phyloP scores from a whole-genome alignment of 2,113 vertebrate genomes.

The Ammodytes marinus region DNA sequence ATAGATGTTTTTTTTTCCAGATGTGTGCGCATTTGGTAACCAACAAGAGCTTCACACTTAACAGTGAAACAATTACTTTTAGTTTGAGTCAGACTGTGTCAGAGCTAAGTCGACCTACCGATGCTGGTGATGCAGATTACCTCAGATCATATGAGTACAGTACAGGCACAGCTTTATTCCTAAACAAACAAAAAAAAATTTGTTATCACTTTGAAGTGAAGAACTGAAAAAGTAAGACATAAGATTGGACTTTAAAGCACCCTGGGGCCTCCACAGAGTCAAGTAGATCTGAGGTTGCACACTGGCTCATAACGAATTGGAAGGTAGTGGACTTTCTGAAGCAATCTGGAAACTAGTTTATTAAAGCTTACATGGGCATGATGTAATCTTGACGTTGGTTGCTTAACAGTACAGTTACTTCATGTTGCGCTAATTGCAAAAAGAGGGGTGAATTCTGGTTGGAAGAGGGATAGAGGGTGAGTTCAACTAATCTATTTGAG shows the following conservation, averaged over 20 bases:
- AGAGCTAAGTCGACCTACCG: too few species aligned
- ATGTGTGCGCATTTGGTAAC: too few species aligned
- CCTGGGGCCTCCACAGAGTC: neutral
- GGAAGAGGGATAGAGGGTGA: constrained; percentile 17
- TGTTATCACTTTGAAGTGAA: neutral
- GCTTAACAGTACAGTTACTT: constrained; percentile 19
- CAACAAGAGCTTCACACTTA: too few species aligned
- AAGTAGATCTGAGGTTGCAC: constrained; percentile 20
- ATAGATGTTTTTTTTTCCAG: too few species aligned
- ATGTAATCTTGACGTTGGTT: constrained; percentile 17
- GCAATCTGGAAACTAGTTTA: neutral
- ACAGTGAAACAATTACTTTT: too few species aligned
- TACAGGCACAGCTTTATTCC: too few species aligned
- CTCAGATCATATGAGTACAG: too few species aligned
- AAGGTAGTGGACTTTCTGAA: constrained; percentile 20
- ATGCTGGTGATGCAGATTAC: too few species aligned
- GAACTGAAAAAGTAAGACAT: neutral
- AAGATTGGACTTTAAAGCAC: neutral
- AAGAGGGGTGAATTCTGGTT: constrained; percentile 18
- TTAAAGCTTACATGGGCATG: constrained; percentile 6
- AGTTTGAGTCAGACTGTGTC: too few species aligned
- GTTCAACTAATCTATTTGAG: constrained; percentile 46
- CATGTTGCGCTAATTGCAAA: constrained; percentile 52
- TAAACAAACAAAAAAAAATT: too few species aligned
- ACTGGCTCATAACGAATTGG: constrained; percentile 28